Conservation (phyloP, 1,140 invertebrate genomes). For the Orchestia grillus region DNA sequence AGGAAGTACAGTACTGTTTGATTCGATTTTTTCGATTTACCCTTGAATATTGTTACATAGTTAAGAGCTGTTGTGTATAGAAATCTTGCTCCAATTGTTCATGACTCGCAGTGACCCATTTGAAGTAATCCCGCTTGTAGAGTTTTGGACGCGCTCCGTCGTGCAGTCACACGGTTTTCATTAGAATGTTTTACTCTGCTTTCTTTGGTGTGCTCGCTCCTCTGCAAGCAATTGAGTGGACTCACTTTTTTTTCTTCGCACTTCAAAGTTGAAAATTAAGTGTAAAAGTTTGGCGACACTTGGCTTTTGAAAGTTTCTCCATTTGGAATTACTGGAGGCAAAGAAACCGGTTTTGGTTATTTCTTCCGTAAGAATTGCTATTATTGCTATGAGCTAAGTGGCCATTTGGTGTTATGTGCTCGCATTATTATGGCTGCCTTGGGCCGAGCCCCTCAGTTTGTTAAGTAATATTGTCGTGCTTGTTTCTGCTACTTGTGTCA, state of each 20-base stretch:
- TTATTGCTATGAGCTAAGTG: constrained; percentile 53
- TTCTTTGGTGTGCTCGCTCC: constrained; percentile 16
- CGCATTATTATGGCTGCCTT: constrained; percentile 26
- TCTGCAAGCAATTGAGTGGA: constrained; percentile 36
- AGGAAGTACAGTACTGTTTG: background rate
- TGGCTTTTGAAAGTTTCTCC: constrained; percentile 55
- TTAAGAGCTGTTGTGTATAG: background rate
- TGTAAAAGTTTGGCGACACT: constrained; percentile 55
- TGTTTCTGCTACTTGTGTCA: background rate
- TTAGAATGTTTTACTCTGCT: constrained; percentile 18
- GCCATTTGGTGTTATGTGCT: constrained; percentile 52
- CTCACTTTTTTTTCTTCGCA: constrained; percentile 41
- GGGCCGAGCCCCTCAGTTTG: background rate
- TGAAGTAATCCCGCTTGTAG: background rate
- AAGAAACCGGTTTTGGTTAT: constrained; percentile 51
- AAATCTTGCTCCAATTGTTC: background rate
- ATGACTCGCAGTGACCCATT: background rate
- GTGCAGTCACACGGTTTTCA: background rate
- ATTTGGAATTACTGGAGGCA: constrained; percentile 51
- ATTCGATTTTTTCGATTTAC: background rate
- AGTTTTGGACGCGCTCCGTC: background rate
- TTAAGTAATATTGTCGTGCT: background rate
- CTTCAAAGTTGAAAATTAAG: constrained; percentile 53
- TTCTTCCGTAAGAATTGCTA: constrained; percentile 48
- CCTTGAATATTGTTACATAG: background rate